phyloP scores from a whole-genome alignment of 2,888 invertebrate species.

The Lycophotia porphyrea region DNA sequence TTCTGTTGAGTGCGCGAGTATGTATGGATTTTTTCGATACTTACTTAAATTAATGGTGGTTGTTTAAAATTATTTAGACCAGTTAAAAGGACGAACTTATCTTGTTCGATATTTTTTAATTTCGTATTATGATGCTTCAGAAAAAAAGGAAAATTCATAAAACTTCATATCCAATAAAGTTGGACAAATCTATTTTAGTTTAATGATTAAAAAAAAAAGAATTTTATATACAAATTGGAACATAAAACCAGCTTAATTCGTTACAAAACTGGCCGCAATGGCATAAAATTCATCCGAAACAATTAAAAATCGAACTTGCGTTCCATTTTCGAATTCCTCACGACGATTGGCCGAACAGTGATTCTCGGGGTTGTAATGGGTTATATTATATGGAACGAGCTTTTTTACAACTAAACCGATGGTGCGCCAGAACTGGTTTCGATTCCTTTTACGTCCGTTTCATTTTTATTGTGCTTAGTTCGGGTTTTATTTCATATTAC shows the following conservation, averaged over 20 bases:
- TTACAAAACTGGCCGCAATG: conserved; percentile 77
- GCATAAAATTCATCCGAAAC: conserved; percentile 81
- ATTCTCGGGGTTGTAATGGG: conserved; percentile 89
- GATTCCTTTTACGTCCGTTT: conserved; percentile 84
- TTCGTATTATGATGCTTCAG: not conserved
- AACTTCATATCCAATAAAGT: not conserved
- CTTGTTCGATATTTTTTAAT: not conserved
- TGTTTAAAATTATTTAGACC: not conserved
- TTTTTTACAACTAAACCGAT: conserved; percentile 89
- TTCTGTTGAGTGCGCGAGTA: conserved; percentile 36
- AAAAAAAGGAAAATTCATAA: not conserved
- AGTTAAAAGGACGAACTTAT: not conserved
- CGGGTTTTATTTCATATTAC: conserved; percentile 84
- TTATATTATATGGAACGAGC: conserved; percentile 89
- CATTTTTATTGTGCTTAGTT: conserved; percentile 86
- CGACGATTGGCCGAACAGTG: conserved; percentile 85
- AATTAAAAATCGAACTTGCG: conserved; percentile 87
- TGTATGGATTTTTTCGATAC: not conserved
- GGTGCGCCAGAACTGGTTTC: conserved; percentile 86
- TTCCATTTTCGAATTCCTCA: conserved; percentile 85
- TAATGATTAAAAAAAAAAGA: conserved; percentile 18
- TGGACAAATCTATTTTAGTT: conserved; percentile 10
- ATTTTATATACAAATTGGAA: conserved; percentile 71
- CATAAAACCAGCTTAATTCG: conserved; percentile 73
- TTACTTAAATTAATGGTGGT: too few relatives aligned